These are phyloP conservation scores for Epinotia nisella DNA, from an alignment of 2,888 invertebrate genomes.

Conservation along the genomic window DNA sequence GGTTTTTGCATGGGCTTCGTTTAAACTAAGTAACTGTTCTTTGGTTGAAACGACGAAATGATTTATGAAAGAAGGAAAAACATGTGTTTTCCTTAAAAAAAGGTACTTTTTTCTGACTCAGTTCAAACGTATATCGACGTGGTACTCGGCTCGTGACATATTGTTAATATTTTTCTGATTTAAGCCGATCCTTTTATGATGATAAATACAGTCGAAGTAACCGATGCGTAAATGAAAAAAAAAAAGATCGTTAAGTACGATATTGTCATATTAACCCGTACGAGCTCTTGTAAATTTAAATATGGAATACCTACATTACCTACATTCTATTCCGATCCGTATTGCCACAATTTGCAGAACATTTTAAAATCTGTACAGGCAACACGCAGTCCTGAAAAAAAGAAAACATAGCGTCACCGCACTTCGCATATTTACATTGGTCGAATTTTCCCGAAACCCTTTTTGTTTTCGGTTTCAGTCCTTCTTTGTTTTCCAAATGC, in stretches of 20 bases:
- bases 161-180: no score
- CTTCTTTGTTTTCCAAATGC: slow-evolving; percentile 35
- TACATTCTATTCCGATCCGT: neutral
- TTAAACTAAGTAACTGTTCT: neutral
- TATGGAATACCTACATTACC: neutral
- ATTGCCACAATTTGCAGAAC: neutral
- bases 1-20: neutral
- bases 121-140: no score
- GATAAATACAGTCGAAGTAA: no score
- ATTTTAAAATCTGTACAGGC: slow-evolving; percentile 4
- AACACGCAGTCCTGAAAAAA: slow-evolving; percentile 13
- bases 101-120: no score
- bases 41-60: neutral
- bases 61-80: no score
- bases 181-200: no score
- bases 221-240: no score
- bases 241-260: no score
- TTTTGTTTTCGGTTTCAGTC: slow-evolving; percentile 30
- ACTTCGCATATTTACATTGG: slow-evolving; percentile 36
- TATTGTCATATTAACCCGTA: no score
- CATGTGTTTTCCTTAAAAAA: no score
- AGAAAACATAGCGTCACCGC: slow-evolving; percentile 31
- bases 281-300: neutral
- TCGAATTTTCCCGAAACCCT: slow-evolving; percentile 30
- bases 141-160: no score